Conservation (phyloP, 92 coral and sea anemone genomes). For the Porites evermanni region DNA sequence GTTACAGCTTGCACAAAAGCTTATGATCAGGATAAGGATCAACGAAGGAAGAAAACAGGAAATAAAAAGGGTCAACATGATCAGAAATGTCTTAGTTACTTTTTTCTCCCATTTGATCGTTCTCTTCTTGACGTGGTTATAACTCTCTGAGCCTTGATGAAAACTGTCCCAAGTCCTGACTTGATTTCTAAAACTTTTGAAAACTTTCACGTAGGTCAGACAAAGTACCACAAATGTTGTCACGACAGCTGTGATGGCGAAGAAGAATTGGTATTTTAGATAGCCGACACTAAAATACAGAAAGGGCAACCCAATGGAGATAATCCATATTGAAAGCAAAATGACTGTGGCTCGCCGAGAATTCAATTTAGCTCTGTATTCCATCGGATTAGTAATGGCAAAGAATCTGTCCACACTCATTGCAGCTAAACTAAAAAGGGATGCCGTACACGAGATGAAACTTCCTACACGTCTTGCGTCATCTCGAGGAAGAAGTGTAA, state of each 20-base stretch:
- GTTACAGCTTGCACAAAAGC: constrained; percentile 70
- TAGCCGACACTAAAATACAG: constrained; percentile 85
- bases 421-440: constrained; percentile 83
- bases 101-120: constrained; percentile 71
- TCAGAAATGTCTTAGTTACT: constrained; percentile 68
- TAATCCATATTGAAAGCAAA: constrained; percentile 72
- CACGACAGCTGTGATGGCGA: constrained; percentile 87
- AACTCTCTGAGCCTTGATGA: neutral
- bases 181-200: constrained; percentile 39
- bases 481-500: constrained; percentile 30
- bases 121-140: constrained; percentile 24
- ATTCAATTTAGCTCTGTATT: constrained; percentile 70
- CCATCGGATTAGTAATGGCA: constrained; percentile 81
- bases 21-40: constrained; percentile 53
- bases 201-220: constrained; percentile 65
- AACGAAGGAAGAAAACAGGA: constrained; percentile 65
- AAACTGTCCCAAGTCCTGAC: constrained; percentile 30
- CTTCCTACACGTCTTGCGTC: constrained; percentile 72
- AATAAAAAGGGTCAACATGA: constrained; percentile 65
- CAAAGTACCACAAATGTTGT: constrained; percentile 77
- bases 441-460: constrained; percentile 86
- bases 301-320: constrained; percentile 79
- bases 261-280: constrained; percentile 86
- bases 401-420: constrained; percentile 85
- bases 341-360: constrained; percentile 66